Evolutionary conservation across 2,888 invertebrate species (phyloP).

Genomic region (Hyposoter didymator): DNA sequence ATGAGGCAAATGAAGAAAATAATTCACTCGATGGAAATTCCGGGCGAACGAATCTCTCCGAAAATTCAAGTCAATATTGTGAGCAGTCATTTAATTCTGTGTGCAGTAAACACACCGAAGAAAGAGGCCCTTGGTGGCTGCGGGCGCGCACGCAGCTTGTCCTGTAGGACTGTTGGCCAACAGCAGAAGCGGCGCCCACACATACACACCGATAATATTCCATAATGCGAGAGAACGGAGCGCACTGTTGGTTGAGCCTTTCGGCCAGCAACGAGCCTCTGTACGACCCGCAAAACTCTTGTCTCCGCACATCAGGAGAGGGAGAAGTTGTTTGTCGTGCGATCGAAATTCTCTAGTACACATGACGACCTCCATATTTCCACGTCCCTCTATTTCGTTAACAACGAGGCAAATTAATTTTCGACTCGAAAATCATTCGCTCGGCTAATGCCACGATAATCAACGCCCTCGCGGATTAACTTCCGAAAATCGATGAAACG

Average conservation of each 20-base stretch:
- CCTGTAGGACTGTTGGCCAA: slow-evolving; percentile 24
- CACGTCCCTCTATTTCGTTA: background rate
- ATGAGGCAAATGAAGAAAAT: background rate
- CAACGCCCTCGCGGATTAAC: background rate
- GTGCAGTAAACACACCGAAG: background rate
- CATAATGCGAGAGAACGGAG: slow-evolving; percentile 61
- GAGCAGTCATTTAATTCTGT: background rate
- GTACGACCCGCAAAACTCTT: slow-evolving; percentile 23
- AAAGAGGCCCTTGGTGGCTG: slow-evolving; percentile 24
- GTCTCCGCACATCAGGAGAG: background rate
- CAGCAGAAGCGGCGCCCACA: slow-evolving; percentile 26
- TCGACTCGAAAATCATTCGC: slow-evolving; percentile 48
- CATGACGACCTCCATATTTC: background rate
- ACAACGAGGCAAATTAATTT: slow-evolving; percentile 44
- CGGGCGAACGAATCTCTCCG: background rate
- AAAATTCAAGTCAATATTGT: slow-evolving; percentile 3
- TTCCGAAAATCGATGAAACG: background rate
- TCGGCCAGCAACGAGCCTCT: slow-evolving; percentile 43
- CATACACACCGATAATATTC: slow-evolving; percentile 56
- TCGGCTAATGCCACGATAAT: slow-evolving; percentile 26
- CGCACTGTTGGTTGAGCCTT: slow-evolving; percentile 62
- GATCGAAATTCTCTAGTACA: slow-evolving; percentile 66
- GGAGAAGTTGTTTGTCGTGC: slow-evolving; percentile 36
- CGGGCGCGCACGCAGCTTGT: slow-evolving; percentile 19
- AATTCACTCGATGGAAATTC: background rate